Evolutionary conservation across 2,888 invertebrate species (phyloP), one percentile per base, ranked within the genome.

Genomic region (Drosophila nr. perissopoda): DNA sequence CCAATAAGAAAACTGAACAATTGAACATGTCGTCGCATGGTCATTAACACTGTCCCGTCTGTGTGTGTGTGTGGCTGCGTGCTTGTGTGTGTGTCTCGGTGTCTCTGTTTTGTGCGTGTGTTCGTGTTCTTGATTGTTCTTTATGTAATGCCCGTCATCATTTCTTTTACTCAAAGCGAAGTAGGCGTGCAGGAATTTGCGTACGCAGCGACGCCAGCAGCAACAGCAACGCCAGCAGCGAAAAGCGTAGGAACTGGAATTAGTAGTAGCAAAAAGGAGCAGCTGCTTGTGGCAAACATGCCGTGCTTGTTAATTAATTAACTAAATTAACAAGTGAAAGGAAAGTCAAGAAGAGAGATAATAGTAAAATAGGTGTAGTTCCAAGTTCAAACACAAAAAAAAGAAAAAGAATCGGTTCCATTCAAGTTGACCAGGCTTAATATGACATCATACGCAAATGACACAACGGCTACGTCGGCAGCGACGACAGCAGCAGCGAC

Each of bases 391-490:
- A 31, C 40, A 51, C 33, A 72, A 45, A 63, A 10, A 48, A 31
- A 58, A 54, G 52, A 33, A 64, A 67, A 61, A 62, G 56, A 64
- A 62, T 60, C 49, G 72, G 29, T 53, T 59, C 67, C 56, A 54
- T 56, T 67, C 59, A 57, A 58, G 42, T 68, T 56, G 38, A 36
- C 40, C 67, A 69, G 70, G 65, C 60, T 80, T 85, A 76, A 76
- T 69, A 85, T 85, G 85, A 85, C 85, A 89, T 85, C 85, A 85
- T 85, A 85, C 87, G 85, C 79, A 74, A 85, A 85, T 87, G 85
- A 89, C 66, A 86, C 89, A 63, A 88, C 86, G 66, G 42, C 76
- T 53, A 74, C 88, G 60, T 58, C 88, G 71, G 42, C 78, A 59
- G 69, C 80, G 52, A 42, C 87, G 54, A 64, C 78, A 29, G 33